Conservation (phyloP, 2,797 vertebrate species). For the Nasua narica region DNA sequence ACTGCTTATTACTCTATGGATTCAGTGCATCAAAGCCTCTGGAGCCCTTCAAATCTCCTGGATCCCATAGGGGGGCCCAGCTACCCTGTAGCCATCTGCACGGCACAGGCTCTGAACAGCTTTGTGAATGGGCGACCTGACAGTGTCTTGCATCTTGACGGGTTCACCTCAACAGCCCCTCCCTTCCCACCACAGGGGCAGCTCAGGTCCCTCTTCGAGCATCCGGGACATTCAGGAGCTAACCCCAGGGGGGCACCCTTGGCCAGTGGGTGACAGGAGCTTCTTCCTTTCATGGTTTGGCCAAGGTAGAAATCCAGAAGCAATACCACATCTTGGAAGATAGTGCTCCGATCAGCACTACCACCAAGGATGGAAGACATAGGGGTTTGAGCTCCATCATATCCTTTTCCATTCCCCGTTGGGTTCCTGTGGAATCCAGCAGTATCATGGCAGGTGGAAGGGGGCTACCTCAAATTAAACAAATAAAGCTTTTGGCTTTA, state of each 20-base stretch:
- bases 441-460: neutral
- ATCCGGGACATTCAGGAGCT: neutral
- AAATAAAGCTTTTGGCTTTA: too few species aligned
- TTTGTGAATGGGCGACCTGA: neutral
- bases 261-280: neutral
- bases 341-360: neutral
- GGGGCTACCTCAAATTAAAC: neutral
- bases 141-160: neutral
- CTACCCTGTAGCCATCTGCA: rapidly evolving
- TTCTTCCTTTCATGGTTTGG: neutral
- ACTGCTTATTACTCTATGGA: neutral
- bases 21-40: neutral
- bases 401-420: neutral
- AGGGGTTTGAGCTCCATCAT: neutral
- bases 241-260: neutral
- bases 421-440: neutral
- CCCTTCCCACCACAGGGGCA: too few species aligned
- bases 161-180: neutral
- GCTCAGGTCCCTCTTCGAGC: neutral
- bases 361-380: neutral
- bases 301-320: neutral
- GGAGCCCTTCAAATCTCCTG: neutral
- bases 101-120: neutral
- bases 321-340: neutral
- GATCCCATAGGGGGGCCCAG: neutral